Conservation (phyloP, 2,888 invertebrate genomes). For the Nemotelus pantherinus region DNA sequence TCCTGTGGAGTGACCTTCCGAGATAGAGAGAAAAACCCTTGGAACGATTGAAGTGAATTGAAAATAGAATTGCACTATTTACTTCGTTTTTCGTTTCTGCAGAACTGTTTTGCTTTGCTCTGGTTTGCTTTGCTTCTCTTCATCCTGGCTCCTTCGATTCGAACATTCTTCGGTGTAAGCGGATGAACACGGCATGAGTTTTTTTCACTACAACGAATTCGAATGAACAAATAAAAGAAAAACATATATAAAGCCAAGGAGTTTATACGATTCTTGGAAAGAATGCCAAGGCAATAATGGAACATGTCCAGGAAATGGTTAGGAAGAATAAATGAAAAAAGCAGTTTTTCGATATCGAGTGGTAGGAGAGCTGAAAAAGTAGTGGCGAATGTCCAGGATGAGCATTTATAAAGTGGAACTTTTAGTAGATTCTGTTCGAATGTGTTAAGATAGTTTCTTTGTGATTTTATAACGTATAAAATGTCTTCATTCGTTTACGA, state of each 20-base stretch:
- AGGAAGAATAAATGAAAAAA: conserved; percentile 24
- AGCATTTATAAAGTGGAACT: background rate
- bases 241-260: conserved; percentile 18
- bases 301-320: conserved; percentile 28
- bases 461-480: no score
- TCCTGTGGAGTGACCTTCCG: conserved; percentile 34
- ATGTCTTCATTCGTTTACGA: no score
- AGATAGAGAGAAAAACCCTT: conserved; percentile 2
- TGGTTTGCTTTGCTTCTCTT: background rate
- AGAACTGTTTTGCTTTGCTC: background rate
- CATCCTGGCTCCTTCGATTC: conserved; percentile 20
- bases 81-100: conserved; percentile 35
- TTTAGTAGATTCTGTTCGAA: no score
- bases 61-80: conserved; percentile 46
- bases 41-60: conserved; percentile 39
- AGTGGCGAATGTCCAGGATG: background rate
- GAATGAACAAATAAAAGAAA: background rate
- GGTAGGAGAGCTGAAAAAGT: background rate
- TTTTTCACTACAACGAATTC: conserved; percentile 28
- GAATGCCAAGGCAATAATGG: conserved; percentile 38
- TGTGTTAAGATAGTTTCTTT: no score
- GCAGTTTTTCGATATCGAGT: background rate
- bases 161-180: conserved; percentile 29
- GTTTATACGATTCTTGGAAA: conserved; percentile 28
- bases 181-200: conserved; percentile 37